A percentile compares a stretch with the other conserved stretches of the same genome.
phyloP scores from a whole-genome alignment of 2,888 invertebrate species.

The Lottia scabra region DNA sequence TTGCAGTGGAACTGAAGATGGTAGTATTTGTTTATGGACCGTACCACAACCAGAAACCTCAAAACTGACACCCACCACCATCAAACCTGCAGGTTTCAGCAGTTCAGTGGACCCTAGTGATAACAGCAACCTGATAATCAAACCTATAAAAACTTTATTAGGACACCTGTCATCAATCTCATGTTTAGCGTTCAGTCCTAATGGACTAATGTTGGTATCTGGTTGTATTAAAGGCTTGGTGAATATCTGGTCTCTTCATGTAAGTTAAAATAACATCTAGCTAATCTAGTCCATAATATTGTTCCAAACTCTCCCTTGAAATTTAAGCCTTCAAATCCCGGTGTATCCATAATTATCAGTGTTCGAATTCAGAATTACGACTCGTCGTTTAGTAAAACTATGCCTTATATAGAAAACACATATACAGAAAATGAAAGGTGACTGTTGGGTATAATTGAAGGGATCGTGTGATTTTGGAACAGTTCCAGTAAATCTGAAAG shows the following conservation, averaged over 20 bases:
- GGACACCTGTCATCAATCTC: slow-evolving; percentile 74
- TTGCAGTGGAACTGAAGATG: slow-evolving; percentile 63
- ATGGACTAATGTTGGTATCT: slow-evolving; percentile 73
- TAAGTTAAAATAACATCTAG: slow-evolving; percentile 25
- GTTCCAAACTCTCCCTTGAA: no score
- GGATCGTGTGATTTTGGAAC: no score
- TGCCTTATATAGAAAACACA: no score
- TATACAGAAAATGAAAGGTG: no score
- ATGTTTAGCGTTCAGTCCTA: slow-evolving; percentile 72
- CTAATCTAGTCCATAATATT: no score
- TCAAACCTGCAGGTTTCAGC: not conserved
- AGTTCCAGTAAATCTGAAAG: no score
- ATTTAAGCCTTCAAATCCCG: no score
- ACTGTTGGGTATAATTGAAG: no score
- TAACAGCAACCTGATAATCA: not conserved
- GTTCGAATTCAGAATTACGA: no score
- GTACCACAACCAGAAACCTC: slow-evolving; percentile 45
- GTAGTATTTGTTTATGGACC: slow-evolving; percentile 56
- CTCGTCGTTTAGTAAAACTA: no score
- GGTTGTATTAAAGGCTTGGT: slow-evolving; percentile 73
- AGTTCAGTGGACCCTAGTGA: slow-evolving; percentile 1
- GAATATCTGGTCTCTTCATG: slow-evolving; percentile 75
- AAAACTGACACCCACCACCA: slow-evolving; percentile 12
- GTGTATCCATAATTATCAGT: no score
- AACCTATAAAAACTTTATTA: slow-evolving; percentile 55